These are phyloP conservation scores for Theropithecus gelada DNA, from an alignment of 2,113 vertebrate species.

Conservation along the genomic window DNA sequence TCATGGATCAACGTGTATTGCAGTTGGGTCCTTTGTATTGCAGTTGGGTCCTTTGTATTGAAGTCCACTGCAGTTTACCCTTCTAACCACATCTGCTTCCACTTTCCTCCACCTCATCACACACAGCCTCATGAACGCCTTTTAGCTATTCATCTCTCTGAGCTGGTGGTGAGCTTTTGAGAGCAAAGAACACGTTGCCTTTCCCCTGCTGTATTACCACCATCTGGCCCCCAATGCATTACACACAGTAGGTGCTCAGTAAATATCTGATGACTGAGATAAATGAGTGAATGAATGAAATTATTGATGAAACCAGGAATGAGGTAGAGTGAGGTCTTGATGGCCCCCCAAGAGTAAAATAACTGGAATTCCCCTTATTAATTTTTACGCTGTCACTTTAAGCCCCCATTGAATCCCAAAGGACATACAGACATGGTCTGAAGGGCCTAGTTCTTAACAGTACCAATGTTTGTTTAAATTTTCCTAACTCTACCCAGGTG, in stretches of 20 bases:
- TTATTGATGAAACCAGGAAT: neutral
- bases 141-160: neutral
- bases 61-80: neutral
- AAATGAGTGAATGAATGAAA: neutral
- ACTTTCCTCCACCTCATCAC: neutral
- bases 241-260: neutral
- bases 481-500: neutral
- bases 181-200: neutral
- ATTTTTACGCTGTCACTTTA: neutral
- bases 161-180: neutral
- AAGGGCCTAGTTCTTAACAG: neutral
- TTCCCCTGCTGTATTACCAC: neutral
- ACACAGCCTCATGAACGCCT: neutral
- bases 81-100: neutral
- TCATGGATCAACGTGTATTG: neutral
- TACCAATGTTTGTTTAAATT: neutral
- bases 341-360: neutral
- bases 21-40: neutral
- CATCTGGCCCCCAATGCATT: neutral
- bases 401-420: neutral
- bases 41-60: neutral
- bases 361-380: neutral
- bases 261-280: neutral
- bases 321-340: neutral
- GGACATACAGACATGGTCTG: neutral